Evolutionary conservation across 2,113 vertebrate genomes (phyloP).

Genomic region (Numida meleagris): DNA sequence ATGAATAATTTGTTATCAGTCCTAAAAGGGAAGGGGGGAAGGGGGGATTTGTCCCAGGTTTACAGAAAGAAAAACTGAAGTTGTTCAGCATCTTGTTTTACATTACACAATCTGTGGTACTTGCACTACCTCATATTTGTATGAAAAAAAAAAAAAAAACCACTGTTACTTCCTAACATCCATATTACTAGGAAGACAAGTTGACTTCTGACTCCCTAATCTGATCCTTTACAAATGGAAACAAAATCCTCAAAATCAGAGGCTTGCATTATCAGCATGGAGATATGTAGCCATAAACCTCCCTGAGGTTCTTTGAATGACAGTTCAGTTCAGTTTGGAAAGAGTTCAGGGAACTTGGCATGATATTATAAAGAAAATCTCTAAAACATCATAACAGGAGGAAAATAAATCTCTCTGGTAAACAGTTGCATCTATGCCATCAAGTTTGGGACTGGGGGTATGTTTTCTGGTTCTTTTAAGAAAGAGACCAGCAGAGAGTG

Average conservation of each 20-base stretch:
- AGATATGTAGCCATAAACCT: neutral
- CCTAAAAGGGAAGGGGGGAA: neutral
- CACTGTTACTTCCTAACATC: neutral
- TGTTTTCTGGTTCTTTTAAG: neutral
- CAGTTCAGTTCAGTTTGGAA: constrained; percentile 2
- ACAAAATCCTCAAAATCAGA: neutral
- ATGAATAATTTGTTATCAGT: neutral
- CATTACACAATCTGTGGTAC: neutral
- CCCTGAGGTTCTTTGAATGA: neutral
- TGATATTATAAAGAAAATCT: neutral
- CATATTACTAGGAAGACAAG: neutral
- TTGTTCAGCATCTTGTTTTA: neutral
- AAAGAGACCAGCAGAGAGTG: neutral
- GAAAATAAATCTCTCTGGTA: neutral
- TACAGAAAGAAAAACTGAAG: neutral
- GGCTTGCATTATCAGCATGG: neutral
- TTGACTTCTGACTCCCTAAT: neutral
- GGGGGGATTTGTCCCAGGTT: neutral
- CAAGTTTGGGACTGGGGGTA: neutral
- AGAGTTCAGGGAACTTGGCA: neutral
- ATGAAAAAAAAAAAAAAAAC: neutral
- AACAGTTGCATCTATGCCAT: neutral
- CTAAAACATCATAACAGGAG: neutral
- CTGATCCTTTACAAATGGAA: neutral
- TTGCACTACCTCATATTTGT: neutral